Percentiles rank a stretch among this genome's conserved stretches.
phyloP scores from a whole-genome alignment of 2,113 vertebrate genomes.

The Triplophysa rosa region DNA sequence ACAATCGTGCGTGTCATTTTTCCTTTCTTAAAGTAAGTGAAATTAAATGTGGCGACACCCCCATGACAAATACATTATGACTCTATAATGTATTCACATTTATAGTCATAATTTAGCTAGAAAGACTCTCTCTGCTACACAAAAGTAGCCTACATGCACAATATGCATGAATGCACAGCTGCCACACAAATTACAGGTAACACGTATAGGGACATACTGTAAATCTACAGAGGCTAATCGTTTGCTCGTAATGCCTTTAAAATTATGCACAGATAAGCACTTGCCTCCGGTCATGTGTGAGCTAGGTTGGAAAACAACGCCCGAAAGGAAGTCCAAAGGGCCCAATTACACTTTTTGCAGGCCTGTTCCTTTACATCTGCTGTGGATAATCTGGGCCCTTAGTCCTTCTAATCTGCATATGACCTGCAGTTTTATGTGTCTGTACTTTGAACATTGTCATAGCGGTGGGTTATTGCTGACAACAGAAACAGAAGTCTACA shows the following conservation, averaged over 20 bases:
- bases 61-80: no score
- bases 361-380: constrained; percentile 15
- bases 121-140: no score
- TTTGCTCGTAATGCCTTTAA: constrained; percentile 41
- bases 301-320: constrained; percentile 55
- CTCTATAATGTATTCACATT: no score
- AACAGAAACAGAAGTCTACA: not conserved
- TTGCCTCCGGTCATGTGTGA: constrained; percentile 61
- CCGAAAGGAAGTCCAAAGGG: constrained; percentile 53
- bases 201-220: constrained; percentile 30
- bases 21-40: constrained; percentile 47
- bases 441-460: constrained; percentile 29
- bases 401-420: constrained; percentile 7
- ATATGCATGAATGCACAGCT: constrained; percentile 66
- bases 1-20: not conserved
- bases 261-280: constrained; percentile 56
- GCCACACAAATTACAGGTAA: constrained; percentile 45
- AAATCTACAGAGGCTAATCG: constrained; percentile 43
- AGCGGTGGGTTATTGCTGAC: constrained; percentile 15
- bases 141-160: constrained; percentile 34
- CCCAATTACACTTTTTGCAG: constrained; percentile 61
- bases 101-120: no score
- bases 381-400: constrained; percentile 29
- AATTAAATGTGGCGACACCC: no score
- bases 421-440: constrained; percentile 30